Evolutionary conservation across 2,888 invertebrate species (phyloP).

Genomic region (Philopedon plagiatum): DNA sequence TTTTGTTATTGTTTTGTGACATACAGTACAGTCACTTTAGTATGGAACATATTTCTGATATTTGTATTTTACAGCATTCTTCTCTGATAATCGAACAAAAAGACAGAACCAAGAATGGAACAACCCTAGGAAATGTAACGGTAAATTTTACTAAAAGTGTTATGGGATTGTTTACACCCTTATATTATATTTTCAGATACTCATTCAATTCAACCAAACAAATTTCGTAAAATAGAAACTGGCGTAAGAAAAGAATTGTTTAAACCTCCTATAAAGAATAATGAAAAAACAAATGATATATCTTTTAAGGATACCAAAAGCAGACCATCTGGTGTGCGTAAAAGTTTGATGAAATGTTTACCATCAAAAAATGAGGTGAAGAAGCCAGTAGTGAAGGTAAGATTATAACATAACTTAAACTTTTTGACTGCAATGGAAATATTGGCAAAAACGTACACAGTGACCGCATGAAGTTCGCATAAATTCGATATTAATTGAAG

Average conservation of each 20-base stretch:
- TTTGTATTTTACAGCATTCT: not conserved
- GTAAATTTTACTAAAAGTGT: not conserved
- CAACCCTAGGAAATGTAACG: not conserved
- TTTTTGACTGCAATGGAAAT: not conserved
- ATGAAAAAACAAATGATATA: constrained; percentile 3
- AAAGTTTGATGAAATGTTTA: constrained; percentile 12
- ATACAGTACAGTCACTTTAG: too few relatives aligned
- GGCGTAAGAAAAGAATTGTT: constrained; percentile 30
- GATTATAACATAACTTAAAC: not conserved
- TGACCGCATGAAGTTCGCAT: too few relatives aligned
- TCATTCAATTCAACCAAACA: not conserved
- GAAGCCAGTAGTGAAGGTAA: not conserved
- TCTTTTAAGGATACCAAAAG: not conserved
- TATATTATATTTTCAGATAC: not conserved
- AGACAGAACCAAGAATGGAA: not conserved
- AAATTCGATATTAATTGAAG: too few relatives aligned
- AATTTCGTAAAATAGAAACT: constrained; percentile 12
- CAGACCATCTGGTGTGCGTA: not conserved
- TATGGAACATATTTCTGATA: not conserved
- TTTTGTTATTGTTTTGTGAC: too few relatives aligned
- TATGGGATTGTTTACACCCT: not conserved
- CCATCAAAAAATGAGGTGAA: not conserved
- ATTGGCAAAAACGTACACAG: too few relatives aligned
- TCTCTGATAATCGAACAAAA: not conserved
- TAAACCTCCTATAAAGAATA: constrained; percentile 3